A percentile compares a stretch with the other conserved stretches of the same genome.
Conservation (phyloP, 64 coral and sea anemone species). For the Astreopora myriophthalma region DNA sequence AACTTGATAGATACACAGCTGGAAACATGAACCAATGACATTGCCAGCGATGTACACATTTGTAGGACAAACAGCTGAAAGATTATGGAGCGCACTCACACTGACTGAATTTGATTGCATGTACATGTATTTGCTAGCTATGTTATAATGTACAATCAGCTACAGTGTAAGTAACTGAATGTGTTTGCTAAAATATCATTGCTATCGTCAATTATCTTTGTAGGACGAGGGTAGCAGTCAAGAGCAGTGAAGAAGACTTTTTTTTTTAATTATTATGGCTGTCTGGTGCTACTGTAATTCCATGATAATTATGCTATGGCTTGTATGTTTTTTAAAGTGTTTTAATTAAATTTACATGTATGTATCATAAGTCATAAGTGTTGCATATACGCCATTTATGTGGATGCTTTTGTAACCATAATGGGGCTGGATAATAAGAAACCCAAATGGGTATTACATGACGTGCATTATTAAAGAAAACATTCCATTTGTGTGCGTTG, state of each 20-base stretch:
- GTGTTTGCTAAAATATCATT: not conserved
- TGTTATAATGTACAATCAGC: too few species aligned
- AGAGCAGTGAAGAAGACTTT: not conserved
- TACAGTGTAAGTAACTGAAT: not conserved
- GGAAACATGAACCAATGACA: too few species aligned
- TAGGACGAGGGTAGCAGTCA: not conserved
- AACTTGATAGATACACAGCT: too few species aligned
- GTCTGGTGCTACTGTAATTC: not conserved
- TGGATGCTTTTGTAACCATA: not conserved
- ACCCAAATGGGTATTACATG: not conserved
- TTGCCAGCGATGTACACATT: too few species aligned
- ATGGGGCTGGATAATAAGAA: not conserved
- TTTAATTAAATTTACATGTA: not conserved
- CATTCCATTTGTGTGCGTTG: conserved; percentile 41
- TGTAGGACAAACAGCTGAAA: too few species aligned
- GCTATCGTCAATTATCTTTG: not conserved
- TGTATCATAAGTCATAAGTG: not conserved
- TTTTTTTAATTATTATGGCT: not conserved
- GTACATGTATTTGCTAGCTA: too few species aligned
- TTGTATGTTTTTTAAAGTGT: not conserved
- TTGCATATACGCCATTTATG: not conserved
- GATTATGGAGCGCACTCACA: too few species aligned
- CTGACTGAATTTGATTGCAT: too few species aligned
- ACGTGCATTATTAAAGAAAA: conserved; percentile 3
- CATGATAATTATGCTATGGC: not conserved